These are phyloP conservation scores for Rostratula benghalensis DNA, from an alignment of 2,113 vertebrate genomes.

Conservation along the genomic window DNA sequence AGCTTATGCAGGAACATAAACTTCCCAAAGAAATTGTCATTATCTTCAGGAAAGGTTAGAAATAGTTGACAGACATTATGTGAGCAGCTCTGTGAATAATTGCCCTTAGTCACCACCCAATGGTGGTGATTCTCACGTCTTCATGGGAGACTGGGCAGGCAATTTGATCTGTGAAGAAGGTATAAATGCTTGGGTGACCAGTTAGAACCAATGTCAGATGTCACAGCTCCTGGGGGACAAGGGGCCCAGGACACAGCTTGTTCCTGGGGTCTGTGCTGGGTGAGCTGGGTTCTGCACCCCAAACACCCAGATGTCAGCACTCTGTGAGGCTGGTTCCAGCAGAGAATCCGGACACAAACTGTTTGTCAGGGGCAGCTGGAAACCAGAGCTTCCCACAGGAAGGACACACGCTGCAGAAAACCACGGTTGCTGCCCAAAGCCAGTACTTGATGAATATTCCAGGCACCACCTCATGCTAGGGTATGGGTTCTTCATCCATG, in stretches of 20 bases:
- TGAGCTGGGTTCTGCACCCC: fast-evolving
- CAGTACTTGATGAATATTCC: fast-evolving
- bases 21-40: fast-evolving
- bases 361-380: not conserved
- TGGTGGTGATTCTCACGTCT: no score
- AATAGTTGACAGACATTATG: fast-evolving
- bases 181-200: not conserved
- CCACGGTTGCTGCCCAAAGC: fast-evolving
- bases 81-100: not conserved
- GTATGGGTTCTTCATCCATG: not conserved
- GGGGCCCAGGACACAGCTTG: fast-evolving
- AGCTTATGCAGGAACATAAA: not conserved
- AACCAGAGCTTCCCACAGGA: not conserved
- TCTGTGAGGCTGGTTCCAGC: not conserved
- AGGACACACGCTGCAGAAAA: not conserved
- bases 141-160: fast-evolving
- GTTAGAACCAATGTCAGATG: fast-evolving
- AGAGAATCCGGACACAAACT: not conserved
- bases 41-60: not conserved
- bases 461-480: not conserved
- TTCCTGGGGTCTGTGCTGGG: fast-evolving
- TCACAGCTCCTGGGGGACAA: not conserved
- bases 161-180: not conserved
- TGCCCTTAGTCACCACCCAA: fast-evolving
- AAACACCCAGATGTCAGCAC: fast-evolving